Conservation (phyloP, 2,888 invertebrate species). For the Dasypolia templi region DNA sequence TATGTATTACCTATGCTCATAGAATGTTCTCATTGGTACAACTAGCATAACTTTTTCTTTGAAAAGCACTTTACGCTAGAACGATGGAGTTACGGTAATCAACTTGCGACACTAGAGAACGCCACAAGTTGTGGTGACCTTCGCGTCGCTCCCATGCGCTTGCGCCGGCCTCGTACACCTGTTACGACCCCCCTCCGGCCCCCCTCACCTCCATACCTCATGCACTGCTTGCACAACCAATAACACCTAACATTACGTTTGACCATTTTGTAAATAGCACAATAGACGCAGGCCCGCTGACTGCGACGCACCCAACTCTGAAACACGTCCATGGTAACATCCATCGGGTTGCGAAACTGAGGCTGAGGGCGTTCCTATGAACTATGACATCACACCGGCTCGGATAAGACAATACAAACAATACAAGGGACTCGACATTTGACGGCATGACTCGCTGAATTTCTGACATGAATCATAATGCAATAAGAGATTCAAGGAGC, state of each 20-base stretch:
- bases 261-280: conserved; percentile 78
- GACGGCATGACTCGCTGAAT: conserved; percentile 82
- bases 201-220: conserved; percentile 69
- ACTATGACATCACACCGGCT: conserved; percentile 83
- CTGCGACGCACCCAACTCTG: conserved; percentile 67
- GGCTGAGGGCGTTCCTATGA: conserved; percentile 81
- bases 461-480: conserved; percentile 83
- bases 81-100: conserved; percentile 66
- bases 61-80: conserved; percentile 47
- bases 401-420: conserved; percentile 85
- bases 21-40: conserved; percentile 34
- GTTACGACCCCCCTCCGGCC: conserved; percentile 75
- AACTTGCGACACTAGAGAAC: conserved; percentile 82
- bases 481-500: conserved; percentile 80
- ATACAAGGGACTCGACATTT: conserved; percentile 86
- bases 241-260: conserved; percentile 77
- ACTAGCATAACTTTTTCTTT: conserved; percentile 23
- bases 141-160: conserved; percentile 83
- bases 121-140: conserved; percentile 79
- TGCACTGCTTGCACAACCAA: conserved; percentile 78
- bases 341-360: conserved; percentile 82
- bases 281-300: conserved; percentile 65
- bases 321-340: conserved; percentile 63
- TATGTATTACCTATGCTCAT: background rate
- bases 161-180: conserved; percentile 85